Evolutionary conservation across 1,140 invertebrate genomes (phyloP).

Genomic region (Eufriesea mexicana): DNA sequence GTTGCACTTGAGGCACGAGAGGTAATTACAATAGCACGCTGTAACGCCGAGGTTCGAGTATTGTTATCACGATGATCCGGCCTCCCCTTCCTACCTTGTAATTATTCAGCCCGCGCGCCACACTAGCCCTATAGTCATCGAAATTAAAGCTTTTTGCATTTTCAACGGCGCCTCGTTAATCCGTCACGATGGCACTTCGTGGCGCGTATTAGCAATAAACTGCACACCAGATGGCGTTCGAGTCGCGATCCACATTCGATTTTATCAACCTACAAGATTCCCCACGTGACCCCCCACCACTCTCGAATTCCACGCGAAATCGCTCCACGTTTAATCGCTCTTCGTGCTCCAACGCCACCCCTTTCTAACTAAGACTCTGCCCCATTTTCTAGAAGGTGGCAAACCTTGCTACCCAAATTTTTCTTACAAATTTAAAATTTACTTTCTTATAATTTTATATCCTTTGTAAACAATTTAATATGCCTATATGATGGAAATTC

Average conservation of each 20-base stretch:
- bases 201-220: conserved; percentile 36
- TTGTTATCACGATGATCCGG: conserved; percentile 57
- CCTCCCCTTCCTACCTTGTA: conserved; percentile 30
- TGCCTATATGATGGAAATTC: no score
- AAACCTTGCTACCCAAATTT: no score
- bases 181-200: conserved; percentile 37
- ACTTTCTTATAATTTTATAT: no score
- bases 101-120: conserved; percentile 36
- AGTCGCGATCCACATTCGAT: not conserved
- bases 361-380: not conserved
- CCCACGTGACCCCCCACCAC: not conserved
- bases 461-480: no score
- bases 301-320: not conserved
- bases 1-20: conserved; percentile 37
- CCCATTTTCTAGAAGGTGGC: not conserved
- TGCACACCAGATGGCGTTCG: not conserved
- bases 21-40: conserved; percentile 54
- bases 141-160: conserved; percentile 54
- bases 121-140: conserved; percentile 41
- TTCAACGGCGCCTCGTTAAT: conserved; percentile 56
- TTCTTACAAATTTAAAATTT: no score
- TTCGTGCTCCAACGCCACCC: not conserved
- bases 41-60: conserved; percentile 45
- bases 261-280: conserved; percentile 29
- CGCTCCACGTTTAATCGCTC: not conserved